Conservation (phyloP, 2,888 invertebrate genomes). For the Cephus runcator region DNA sequence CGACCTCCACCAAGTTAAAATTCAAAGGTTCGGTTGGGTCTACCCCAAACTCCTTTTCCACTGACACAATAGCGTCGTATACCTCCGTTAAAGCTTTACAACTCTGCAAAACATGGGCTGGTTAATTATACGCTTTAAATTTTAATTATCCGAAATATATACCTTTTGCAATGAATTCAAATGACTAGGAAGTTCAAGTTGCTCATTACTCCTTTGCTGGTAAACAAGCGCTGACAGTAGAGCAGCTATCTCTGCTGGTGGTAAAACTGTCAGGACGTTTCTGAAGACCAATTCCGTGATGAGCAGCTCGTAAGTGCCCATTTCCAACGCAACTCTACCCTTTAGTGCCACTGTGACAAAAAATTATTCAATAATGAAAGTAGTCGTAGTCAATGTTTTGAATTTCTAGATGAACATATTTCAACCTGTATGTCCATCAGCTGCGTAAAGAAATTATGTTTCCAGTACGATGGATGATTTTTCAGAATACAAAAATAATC, state of each 20-base stretch:
- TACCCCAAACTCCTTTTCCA: conserved; percentile 71
- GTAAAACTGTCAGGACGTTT: conserved; percentile 86
- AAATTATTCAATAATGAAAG: not conserved
- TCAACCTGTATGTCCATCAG: not conserved
- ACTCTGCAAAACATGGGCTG: conserved; percentile 67
- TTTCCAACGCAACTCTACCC: conserved; percentile 88
- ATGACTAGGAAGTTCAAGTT: conserved; percentile 60
- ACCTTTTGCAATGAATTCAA: conserved; percentile 67
- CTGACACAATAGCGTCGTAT: conserved; percentile 73
- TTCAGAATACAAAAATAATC: not conserved
- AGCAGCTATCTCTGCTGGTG: conserved; percentile 93
- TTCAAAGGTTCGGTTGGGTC: conserved; percentile 77
- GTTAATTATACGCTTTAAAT: not conserved
- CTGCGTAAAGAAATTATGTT: not conserved
- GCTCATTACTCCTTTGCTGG: conserved; percentile 79
- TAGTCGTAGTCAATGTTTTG: not conserved
- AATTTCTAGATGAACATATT: not conserved
- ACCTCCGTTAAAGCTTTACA: conserved; percentile 77
- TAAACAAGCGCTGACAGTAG: conserved; percentile 93
- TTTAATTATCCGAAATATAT: conserved; percentile 9
- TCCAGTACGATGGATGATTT: conserved; percentile 1
- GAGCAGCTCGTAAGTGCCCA: conserved; percentile 89
- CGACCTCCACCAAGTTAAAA: conserved; percentile 93
- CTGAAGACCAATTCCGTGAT: conserved; percentile 94
- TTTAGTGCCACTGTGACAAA: conserved; percentile 75